phyloP scores from a whole-genome alignment of 2,113 vertebrate genomes.

The Hystrix brachyura region DNA sequence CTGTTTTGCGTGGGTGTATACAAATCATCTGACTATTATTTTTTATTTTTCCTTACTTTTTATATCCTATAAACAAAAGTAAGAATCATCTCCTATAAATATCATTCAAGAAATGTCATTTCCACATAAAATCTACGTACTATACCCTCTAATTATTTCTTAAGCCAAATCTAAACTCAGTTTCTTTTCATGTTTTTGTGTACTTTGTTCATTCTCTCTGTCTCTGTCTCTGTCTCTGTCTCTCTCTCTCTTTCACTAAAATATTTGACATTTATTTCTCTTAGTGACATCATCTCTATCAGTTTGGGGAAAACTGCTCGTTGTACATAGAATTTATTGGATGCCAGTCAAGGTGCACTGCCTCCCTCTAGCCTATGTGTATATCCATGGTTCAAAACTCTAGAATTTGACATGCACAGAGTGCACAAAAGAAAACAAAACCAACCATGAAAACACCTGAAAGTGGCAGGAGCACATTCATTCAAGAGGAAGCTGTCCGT shows the following conservation, averaged over 20 bases:
- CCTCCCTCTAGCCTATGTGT: not conserved
- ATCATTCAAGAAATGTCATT: conserved; percentile 3
- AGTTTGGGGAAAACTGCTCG: not conserved
- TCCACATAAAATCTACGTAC: not conserved
- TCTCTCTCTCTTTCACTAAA: not conserved
- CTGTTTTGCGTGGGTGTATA: not conserved
- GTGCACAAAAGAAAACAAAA: not conserved
- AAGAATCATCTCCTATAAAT: not conserved
- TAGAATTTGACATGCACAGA: not conserved
- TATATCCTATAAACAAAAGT: not conserved
- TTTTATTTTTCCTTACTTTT: not conserved
- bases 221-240: not conserved
- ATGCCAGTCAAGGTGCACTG: not conserved
- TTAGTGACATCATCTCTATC: not conserved
- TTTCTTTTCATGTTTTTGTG: not conserved
- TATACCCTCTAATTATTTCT: not conserved
- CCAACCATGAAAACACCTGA: not conserved
- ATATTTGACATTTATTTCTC: not conserved
- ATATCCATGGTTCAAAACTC: not conserved
- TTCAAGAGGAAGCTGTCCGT: not conserved
- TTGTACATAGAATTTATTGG: not conserved
- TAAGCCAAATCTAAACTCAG: conserved; percentile 6
- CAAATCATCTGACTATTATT: not conserved
- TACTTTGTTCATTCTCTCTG: not conserved
- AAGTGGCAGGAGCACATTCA: not conserved